Evolutionary conservation across 2,797 vertebrate species (phyloP), one percentile per base, ranked within the genome.

Genomic region (Pipistrellus nathusii): DNA sequence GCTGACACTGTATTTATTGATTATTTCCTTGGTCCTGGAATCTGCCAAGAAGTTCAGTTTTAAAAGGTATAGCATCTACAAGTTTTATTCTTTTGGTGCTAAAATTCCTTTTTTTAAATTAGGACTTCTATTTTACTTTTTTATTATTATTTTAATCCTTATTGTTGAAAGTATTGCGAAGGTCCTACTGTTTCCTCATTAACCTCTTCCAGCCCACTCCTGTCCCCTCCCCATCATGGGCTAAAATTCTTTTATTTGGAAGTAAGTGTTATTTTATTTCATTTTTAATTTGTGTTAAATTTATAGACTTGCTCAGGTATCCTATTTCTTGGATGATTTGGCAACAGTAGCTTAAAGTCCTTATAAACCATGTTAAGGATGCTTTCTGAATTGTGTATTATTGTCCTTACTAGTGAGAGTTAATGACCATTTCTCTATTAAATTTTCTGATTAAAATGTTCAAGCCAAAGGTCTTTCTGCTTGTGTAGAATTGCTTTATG

Each of bases 291-390:
- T 90, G 18, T 76, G 21, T 85, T 91, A 53, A 87, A 2, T 41
- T 83, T 88, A 46, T 72, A 84, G 87, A 41, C 32, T 59, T 18
- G 25, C 85, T 96, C 18, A 77, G 41, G 75, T 93, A 59, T 96
- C 30, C 87, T 68, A 59, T 96, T 53, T 94, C 64, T 95, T 41
- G 0, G 35, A 72, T 84, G 73, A 86, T 90, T 77, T 96, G 75
- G 6, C 71, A 96, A 64, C 17, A 78, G 48, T 62, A 76, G 1
- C n/a, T 94, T 86, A 21, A 69, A 92, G 85, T 27, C n/a, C 59
- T 62, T 94, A 90, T 89, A 92, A 96, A 92, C 17, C 69, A 48
- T 3, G 0, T 27, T 84, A 51, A 93, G 18, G n/a, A 44, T 44
- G 93, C 46, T 55, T 76, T 48, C 21, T 20, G 44, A 93, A 55